Evolutionary conservation across 2,797 vertebrate genomes (phyloP).

Genomic region (Clarias platycephalus): DNA sequence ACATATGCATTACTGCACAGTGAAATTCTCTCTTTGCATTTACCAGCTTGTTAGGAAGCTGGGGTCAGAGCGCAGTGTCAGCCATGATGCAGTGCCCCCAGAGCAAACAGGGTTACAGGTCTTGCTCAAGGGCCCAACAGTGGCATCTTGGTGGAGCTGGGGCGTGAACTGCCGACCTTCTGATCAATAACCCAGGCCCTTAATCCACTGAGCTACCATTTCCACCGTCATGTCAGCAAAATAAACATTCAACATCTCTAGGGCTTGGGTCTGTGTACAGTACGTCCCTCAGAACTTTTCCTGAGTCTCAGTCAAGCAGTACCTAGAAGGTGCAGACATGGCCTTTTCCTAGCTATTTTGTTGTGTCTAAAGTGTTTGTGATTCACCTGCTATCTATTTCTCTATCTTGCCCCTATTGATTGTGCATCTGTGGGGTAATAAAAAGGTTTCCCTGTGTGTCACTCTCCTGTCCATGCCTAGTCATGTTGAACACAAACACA

Average conservation of each 20-base stretch:
- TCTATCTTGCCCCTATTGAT: constrained; percentile 69
- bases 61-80: too few relatives aligned
- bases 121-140: background rate
- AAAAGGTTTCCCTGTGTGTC: constrained; percentile 77
- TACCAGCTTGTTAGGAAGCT: too few relatives aligned
- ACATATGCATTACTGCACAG: too few relatives aligned
- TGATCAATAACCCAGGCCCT: too few relatives aligned
- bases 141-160: background rate
- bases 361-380: constrained; percentile 70
- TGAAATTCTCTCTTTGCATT: too few relatives aligned
- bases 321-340: constrained; percentile 23
- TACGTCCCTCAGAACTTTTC: constrained; percentile 46
- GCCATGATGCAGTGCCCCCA: background rate
- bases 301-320: background rate
- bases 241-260: background rate
- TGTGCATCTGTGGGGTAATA: constrained; percentile 74
- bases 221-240: background rate
- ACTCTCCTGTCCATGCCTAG: constrained; percentile 70
- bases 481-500: constrained; percentile 64
- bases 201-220: too few relatives aligned
- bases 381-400: constrained; percentile 63
- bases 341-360: constrained; percentile 67
- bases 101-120: background rate
- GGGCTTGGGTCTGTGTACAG: too few relatives aligned
- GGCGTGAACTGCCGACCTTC: too few relatives aligned